Base-by-base conservation (phyloP, 2,113 vertebrate species). In the Phalacrocorax aristotelis region DNA sequence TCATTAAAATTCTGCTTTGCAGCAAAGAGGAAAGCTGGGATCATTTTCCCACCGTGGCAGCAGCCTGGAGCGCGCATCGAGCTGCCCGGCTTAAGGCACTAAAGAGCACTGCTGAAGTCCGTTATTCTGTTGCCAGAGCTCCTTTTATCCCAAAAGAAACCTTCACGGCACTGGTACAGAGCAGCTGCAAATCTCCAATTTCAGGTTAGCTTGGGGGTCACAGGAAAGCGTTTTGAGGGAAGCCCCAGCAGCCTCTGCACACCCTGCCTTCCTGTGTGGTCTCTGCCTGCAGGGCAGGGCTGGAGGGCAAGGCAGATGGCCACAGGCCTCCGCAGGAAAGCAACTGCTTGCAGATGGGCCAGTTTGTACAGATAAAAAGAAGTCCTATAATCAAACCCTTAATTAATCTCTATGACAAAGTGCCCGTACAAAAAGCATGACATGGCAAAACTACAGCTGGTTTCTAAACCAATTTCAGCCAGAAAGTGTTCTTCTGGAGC, bases 1-100 rank as follows among this genome's bases (percentile, higher is more conserved):
- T 25, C 5, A 6, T 4, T 61, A 38, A 23, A 21, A 20, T 7
- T 10, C 25, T 38, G 36, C 54, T 86, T 40, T 5, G 1, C 1
- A 1, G 15, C 0, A 0, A 70, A 81, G 14, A 23, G 48, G 12
- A 42, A 80, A 77, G 27, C 10, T n/a, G 32, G 29, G 49, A 51
- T 51, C 42, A 23, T 62, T 78, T 57, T 51, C 54, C 61, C 25
- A 49, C n/a, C 4, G 0, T 4, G 49, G 75, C 62, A 83, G n/a
- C 1, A 49, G 69, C 70, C n/a, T 49, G 20, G 36, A 83, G 44
- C 4, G 0, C 0, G 6, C 6, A 7, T 36, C 77, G 54, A 27
- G 27, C 48, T 51, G 60, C 36, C 52, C 1, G 3, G 55, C 48
- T 70, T 34, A 54, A 52, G 80, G 46, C 49, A 49, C 38, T 19